These are phyloP conservation scores for Centropus bengalensis DNA, from an alignment of 2,113 vertebrate species.

Conservation along the genomic window DNA sequence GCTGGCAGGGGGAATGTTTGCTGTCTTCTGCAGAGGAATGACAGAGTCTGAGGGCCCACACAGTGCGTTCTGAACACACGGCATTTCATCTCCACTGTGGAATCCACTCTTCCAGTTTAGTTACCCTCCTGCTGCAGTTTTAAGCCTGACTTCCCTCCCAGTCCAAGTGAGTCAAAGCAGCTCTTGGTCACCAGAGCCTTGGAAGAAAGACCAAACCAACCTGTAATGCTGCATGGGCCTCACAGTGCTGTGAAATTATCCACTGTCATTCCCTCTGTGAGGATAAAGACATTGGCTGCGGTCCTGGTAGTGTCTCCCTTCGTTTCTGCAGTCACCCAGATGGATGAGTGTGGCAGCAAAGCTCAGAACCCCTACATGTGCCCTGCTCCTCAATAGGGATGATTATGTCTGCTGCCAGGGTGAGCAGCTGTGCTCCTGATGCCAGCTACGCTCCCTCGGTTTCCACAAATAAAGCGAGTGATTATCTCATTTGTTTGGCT, in stretches of 20 bases:
- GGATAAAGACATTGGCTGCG: background rate
- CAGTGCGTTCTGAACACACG: background rate
- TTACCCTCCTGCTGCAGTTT: background rate
- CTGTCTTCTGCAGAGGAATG: background rate
- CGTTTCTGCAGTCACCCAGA: background rate
- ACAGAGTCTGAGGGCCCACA: background rate
- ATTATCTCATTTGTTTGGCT: background rate
- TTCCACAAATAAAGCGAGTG: background rate
- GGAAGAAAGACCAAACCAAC: background rate
- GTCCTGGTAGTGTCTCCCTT: rapidly evolving
- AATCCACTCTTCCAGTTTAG: background rate
- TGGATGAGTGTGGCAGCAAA: background rate
- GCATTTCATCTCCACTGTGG: background rate
- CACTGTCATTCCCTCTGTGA: background rate
- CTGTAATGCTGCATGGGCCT: background rate
- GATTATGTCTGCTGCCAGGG: background rate
- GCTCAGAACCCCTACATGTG: background rate
- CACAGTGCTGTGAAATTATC: background rate
- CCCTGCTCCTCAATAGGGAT: background rate
- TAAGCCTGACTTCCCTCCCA: background rate
- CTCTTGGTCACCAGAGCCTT: background rate
- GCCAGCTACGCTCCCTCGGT: background rate
- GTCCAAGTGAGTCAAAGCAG: background rate
- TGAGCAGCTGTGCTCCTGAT: background rate
- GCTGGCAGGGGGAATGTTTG: background rate